These are phyloP conservation scores for Cyprinodon variegatus DNA, from an alignment of 2,113 vertebrate species.

Conservation along the genomic window DNA sequence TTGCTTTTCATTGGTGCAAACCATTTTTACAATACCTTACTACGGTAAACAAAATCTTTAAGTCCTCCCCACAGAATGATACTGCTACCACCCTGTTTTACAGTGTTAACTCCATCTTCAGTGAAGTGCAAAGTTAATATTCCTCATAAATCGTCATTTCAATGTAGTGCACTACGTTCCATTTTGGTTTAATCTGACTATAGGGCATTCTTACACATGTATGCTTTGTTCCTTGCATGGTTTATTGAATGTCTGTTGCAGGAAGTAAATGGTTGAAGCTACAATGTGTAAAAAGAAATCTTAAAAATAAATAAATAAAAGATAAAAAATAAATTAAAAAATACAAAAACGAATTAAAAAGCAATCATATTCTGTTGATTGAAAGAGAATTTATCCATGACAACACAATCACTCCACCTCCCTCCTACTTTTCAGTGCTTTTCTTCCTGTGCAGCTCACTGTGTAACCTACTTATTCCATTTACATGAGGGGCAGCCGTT, in stretches of 20 bases:
- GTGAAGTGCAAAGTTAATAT: neutral
- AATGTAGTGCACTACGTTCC: neutral
- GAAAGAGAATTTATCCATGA: slow-evolving; percentile 30
- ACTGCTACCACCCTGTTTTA: neutral
- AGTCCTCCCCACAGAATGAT: neutral
- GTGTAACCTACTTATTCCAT: slow-evolving; percentile 67
- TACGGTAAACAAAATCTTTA: neutral
- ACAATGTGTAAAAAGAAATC: neutral
- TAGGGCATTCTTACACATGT: neutral
- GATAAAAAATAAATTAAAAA: neutral
- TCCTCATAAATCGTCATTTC: neutral
- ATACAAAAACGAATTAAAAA: neutral
- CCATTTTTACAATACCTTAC: neutral
- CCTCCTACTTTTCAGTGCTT: slow-evolving; percentile 18
- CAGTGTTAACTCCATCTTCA: neutral
- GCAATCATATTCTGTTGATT: slow-evolving; percentile 26
- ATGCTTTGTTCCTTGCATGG: neutral
- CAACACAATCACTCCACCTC: slow-evolving; percentile 33
- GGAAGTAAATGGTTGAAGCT: no score
- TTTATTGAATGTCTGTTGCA: neutral
- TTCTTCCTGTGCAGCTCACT: slow-evolving; percentile 30
- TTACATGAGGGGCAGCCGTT: slow-evolving; percentile 65
- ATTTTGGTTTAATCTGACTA: neutral
- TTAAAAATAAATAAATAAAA: slow-evolving; percentile 24
- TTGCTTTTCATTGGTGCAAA: neutral